Evolutionary conservation across 1,140 invertebrate genomes (phyloP).

Genomic region (Maniola jurtina): DNA sequence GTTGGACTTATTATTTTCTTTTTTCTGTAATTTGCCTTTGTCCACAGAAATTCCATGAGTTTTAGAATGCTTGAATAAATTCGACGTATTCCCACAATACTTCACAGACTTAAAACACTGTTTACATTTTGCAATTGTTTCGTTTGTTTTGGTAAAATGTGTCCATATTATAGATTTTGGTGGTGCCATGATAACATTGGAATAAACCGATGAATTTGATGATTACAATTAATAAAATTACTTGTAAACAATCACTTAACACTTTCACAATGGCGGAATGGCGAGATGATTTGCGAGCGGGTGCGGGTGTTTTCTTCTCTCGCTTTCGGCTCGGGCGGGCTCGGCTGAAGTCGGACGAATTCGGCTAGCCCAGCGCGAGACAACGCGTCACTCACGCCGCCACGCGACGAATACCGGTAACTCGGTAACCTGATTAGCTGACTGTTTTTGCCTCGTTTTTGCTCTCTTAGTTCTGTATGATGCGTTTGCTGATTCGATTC

Average conservation of each 20-base stretch:
- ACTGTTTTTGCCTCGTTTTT: slow-evolving; percentile 17
- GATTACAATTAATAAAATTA: slow-evolving; percentile 23
- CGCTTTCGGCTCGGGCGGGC: slow-evolving; percentile 9
- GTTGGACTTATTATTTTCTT: no score
- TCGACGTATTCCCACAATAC: slow-evolving; percentile 27
- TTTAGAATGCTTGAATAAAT: slow-evolving; percentile 26
- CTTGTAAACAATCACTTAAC: slow-evolving; percentile 15
- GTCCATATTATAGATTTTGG: slow-evolving; percentile 23
- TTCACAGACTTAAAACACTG: slow-evolving; percentile 23
- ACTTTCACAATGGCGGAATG: slow-evolving; percentile 5
- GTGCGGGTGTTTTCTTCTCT: slow-evolving; percentile 4
- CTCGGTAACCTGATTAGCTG: slow-evolving; percentile 2
- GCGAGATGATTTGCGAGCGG: not conserved
- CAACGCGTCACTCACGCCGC: slow-evolving; percentile 19
- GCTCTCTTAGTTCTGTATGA: slow-evolving; percentile 10
- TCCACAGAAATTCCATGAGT: slow-evolving; percentile 17
- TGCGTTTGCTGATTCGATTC: no score
- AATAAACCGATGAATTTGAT: slow-evolving; percentile 14
- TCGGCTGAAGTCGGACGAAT: slow-evolving; percentile 24
- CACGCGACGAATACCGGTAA: slow-evolving; percentile 19
- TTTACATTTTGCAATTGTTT: slow-evolving; percentile 23
- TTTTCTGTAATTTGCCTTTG: no score
- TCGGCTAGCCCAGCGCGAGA: slow-evolving; percentile 17
- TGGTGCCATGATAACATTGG: slow-evolving; percentile 25
- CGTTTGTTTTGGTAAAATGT: slow-evolving; percentile 25